Percentiles rank a stretch among this genome's conserved stretches.
Conservation (phyloP, 1,140 invertebrate species). For the Drosophila leontia region DNA sequence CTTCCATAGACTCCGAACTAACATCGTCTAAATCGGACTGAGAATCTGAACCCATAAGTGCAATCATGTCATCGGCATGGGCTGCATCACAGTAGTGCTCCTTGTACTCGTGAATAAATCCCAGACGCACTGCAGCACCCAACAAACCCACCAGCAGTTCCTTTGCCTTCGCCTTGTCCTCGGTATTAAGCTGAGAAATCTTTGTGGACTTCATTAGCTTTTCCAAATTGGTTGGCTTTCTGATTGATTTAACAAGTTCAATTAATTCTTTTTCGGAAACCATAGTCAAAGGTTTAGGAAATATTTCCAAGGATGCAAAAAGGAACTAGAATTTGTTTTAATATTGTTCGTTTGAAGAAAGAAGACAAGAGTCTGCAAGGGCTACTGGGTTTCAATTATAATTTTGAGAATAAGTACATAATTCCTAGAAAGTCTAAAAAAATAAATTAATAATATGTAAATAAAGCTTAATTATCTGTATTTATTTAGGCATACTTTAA, state of each 20-base stretch:
- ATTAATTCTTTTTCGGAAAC: not conserved
- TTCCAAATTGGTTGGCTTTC: not conserved
- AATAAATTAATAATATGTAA: not conserved
- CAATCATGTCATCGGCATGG: conserved; percentile 15
- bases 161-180: not conserved
- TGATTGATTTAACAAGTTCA: conserved; percentile 2
- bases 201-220: not conserved
- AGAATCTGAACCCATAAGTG: not conserved
- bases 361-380: not conserved
- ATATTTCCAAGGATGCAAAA: not conserved
- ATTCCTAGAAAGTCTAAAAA: too few species aligned
- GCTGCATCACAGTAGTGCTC: conserved; percentile 10
- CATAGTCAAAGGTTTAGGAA: not conserved
- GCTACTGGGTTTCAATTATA: not conserved
- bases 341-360: not conserved
- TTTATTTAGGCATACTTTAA: not conserved
- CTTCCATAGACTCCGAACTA: conserved; percentile 2
- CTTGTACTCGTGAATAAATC: conserved; percentile 24
- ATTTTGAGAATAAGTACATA: too few species aligned
- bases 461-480: not conserved
- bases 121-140: conserved; percentile 4
- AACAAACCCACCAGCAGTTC: not conserved
- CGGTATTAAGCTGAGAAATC: not conserved
- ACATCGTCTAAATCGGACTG: not conserved
- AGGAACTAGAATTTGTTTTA: not conserved